Evolutionary conservation across 2,797 vertebrate species (phyloP).

Genomic region (Eulemur albifrons): DNA sequence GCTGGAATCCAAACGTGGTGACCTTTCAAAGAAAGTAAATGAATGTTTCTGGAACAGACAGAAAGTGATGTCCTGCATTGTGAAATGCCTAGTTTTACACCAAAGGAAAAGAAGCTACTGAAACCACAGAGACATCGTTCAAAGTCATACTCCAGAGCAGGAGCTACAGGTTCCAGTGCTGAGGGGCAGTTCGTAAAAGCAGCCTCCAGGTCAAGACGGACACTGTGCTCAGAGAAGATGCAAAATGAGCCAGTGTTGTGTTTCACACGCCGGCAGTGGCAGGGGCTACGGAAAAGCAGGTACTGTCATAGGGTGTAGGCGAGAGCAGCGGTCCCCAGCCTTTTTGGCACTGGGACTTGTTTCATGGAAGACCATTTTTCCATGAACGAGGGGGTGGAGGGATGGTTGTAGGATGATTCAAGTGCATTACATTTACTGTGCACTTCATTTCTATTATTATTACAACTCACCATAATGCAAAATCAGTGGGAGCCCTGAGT

Average conservation of each 20-base stretch:
- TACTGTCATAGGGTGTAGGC: no score
- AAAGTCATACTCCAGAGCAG: rapidly evolving
- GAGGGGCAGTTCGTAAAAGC: rapidly evolving
- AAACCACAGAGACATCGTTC: background rate
- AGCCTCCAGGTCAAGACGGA: rapidly evolving
- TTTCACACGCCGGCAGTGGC: no score
- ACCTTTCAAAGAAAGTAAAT: background rate
- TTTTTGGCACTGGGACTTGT: no score
- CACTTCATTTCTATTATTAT: no score
- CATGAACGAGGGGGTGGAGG: no score
- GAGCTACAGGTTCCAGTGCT: rapidly evolving
- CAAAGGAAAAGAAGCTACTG: background rate
- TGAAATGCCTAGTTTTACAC: background rate
- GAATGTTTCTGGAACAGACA: background rate
- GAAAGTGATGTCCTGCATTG: rapidly evolving
- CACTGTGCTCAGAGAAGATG: background rate
- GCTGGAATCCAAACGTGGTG: background rate
- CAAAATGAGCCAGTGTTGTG: background rate
- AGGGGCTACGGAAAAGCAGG: no score
- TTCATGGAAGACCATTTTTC: no score
- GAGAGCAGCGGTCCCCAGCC: no score
- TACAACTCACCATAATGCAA: no score
- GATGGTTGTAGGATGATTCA: no score
- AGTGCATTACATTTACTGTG: no score
- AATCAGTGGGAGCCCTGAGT: no score